Evolutionary conservation across 2,888 invertebrate species (phyloP).

Genomic region (Agriotes lineatus): DNA sequence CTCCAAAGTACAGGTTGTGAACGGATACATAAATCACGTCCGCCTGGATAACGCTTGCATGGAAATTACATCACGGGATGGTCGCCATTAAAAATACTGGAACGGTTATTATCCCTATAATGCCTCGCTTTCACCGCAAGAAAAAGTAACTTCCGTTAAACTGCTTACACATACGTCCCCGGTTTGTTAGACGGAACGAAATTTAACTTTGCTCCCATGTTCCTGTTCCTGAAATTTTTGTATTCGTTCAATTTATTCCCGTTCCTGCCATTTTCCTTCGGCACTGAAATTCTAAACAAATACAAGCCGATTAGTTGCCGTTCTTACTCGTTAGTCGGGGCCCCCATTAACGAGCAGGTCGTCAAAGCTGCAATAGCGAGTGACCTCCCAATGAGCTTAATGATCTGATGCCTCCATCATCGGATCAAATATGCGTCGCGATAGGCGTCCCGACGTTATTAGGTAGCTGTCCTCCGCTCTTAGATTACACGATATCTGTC

Average conservation of each 20-base stretch:
- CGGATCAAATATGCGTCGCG: constrained; percentile 44
- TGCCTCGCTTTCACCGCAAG: constrained; percentile 38
- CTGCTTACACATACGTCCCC: constrained; percentile 9
- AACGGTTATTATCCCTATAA: constrained; percentile 46
- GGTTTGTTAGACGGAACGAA: constrained; percentile 13
- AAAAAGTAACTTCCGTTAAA: constrained; percentile 26
- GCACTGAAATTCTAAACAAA: background rate
- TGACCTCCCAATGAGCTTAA: constrained; percentile 46
- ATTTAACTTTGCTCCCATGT: constrained; percentile 3
- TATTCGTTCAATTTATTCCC: no score
- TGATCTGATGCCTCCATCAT: constrained; percentile 47
- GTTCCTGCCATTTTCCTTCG: no score
- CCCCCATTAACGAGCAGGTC: constrained; percentile 29
- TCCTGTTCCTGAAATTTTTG: no score
- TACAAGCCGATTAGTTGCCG: background rate
- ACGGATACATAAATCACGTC: constrained; percentile 60
- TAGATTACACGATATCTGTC: constrained; percentile 36
- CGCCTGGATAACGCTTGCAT: constrained; percentile 53
- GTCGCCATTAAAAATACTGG: constrained; percentile 55
- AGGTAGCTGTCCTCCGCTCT: constrained; percentile 31
- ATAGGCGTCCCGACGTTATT: constrained; percentile 36
- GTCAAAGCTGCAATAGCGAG: constrained; percentile 22
- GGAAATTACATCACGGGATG: constrained; percentile 53
- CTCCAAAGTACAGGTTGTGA: constrained; percentile 60
- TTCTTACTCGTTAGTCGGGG: background rate